Percentiles rank a stretch among this genome's conserved stretches.
Conservation (phyloP, 2,888 invertebrate species). For the Caenorhabditis angaria region DNA sequence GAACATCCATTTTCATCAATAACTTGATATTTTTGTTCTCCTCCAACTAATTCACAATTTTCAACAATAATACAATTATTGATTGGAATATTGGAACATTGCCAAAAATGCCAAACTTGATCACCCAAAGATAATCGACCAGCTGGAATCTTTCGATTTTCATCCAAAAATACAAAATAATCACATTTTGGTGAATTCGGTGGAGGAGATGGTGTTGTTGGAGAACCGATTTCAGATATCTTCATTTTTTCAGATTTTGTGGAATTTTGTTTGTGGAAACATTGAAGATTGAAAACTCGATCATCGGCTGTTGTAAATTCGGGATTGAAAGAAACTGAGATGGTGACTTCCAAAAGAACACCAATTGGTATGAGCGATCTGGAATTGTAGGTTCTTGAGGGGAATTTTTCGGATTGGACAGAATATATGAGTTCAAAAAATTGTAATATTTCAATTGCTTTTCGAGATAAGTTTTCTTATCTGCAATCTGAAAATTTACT, state of each 20-base stretch:
- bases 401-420: not conserved
- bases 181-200: slow-evolving; percentile 39
- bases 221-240: slow-evolving; percentile 25
- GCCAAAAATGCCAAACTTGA: slow-evolving; percentile 61
- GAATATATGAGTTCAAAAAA: not conserved
- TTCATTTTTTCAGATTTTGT: not conserved
- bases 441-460: no score
- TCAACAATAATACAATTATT: slow-evolving; percentile 41
- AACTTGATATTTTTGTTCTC: slow-evolving; percentile 51
- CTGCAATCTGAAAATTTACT: no score
- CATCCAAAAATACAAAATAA: slow-evolving; percentile 17
- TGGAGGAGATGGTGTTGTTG: slow-evolving; percentile 32
- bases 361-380: slow-evolving; percentile 58
- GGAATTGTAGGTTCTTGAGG: slow-evolving; percentile 12
- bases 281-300: slow-evolving; percentile 58
- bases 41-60: slow-evolving; percentile 54
- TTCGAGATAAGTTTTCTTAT: no score
- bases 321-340: slow-evolving; percentile 64
- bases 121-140: slow-evolving; percentile 46
- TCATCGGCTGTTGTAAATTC: slow-evolving; percentile 64
- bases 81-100: slow-evolving; percentile 51
- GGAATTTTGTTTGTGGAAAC: slow-evolving; percentile 53
- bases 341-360: slow-evolving; percentile 54
- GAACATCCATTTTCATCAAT: slow-evolving; percentile 61
- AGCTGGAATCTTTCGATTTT: slow-evolving; percentile 5